These are phyloP conservation scores for Neocloeon triangulifer DNA, from an alignment of 1,140 invertebrate species.

Conservation along the genomic window DNA sequence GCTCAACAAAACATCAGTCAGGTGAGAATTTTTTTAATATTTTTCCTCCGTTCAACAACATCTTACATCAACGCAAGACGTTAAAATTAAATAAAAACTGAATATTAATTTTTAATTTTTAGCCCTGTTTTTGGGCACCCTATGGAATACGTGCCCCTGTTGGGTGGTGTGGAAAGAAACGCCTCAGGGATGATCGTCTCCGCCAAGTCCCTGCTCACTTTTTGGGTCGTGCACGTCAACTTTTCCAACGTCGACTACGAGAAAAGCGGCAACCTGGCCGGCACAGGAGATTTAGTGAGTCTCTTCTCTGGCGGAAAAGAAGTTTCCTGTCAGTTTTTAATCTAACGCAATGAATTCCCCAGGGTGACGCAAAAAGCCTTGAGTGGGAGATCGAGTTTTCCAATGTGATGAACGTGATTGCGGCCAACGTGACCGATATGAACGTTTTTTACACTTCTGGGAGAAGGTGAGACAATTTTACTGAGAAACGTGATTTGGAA, in stretches of 20 bases:
- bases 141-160: slow-evolving; percentile 32
- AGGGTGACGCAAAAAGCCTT: slow-evolving; percentile 31
- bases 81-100: no score
- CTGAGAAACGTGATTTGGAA: no score
- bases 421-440: slow-evolving; percentile 16
- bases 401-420: slow-evolving; percentile 19
- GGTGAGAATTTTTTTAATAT: no score
- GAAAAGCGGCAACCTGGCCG: slow-evolving; percentile 37
- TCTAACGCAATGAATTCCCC: no score
- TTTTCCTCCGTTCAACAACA: no score
- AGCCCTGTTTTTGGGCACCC: slow-evolving; percentile 39
- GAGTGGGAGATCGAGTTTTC: slow-evolving; percentile 41
- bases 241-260: slow-evolving; percentile 35
- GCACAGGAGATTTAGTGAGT: slow-evolving; percentile 45
- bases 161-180: slow-evolving; percentile 35
- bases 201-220: slow-evolving; percentile 33
- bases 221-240: slow-evolving; percentile 40
- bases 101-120: no score
- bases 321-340: slow-evolving; percentile 4
- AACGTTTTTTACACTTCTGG: slow-evolving; percentile 35
- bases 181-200: slow-evolving; percentile 30
- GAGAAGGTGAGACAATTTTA: no score
- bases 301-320: slow-evolving; percentile 11
- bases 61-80: no score
- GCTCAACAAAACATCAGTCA: slow-evolving; percentile 28